Evolutionary conservation across 2,113 vertebrate species (phyloP), one percentile per base, ranked within the genome.

Genomic region (Lipotes vexillifer): DNA sequence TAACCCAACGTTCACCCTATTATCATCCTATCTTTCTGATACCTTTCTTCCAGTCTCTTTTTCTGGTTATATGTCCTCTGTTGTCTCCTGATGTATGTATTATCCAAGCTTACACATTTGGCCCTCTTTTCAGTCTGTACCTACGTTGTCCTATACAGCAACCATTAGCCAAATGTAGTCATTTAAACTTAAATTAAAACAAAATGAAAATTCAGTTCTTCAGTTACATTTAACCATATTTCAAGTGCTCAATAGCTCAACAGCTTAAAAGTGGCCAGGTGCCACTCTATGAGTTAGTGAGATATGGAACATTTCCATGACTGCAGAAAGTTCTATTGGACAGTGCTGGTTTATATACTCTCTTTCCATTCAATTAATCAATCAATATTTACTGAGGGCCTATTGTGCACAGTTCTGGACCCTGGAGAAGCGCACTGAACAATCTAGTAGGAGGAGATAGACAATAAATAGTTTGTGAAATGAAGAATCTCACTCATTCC

Each of bases 191-290:
- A 72, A 66, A 61, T 77, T 88, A 55, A 84, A 94, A 66, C 13
- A 36, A 96, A 61, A 78, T 95, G 29, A 78, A 96, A 93, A 96
- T 20, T 94, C 59, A 90, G 7, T 49, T 94, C 57, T 91, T 80
- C 46, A 80, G 31, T 65, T 74, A 13, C 4, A 52, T 27, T 69
- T 61, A 77, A 61, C 31, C 63, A 93, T 5, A 80, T 78, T 94
- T 88, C 63, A 94, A 91, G 46, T 46, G 38, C 55, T 90, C 66
- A 92, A 25, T 4, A 65, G 44, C 36, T 93, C 13, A 68, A 94
- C 71, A 92, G 65, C 29, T 36, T 85, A 4, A 87, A 95, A 74
- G 36, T 91, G 90, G 33, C 18, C 66, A 92, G 36, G 2, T 0
- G 31, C 59, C 20, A 83, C 63, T 68, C 61, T 27, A 69, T 52